Base-by-base conservation (phyloP, 2,888 invertebrate genomes). In the Hoplodrina ambigua region DNA sequence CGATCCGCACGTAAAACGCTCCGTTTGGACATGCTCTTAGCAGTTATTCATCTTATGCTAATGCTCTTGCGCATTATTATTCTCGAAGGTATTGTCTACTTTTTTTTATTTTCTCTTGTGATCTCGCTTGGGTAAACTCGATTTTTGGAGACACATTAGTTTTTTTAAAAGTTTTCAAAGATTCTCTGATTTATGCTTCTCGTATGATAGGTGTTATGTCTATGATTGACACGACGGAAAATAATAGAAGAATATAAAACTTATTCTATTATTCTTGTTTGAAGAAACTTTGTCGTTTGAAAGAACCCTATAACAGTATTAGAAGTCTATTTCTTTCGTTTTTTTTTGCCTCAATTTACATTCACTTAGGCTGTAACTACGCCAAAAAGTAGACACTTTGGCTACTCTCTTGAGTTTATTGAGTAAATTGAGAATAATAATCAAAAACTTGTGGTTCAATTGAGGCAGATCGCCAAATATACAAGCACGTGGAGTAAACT, bases 41-140 rank as follows among this genome's bases (percentile, higher is more conserved):
- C 53, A 57, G 50, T 60, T 71, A 64, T 70, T 77, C 64, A 70
- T 65, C 41, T 55, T 55, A 70, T 70, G 64, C 20, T 56, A 76
- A 76, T 76, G 10, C 11, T 49, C 15, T 44, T 19, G 19, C 55
- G 41, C 30, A 59, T 52, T 79, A 73, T 64, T 54, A 56, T 64
- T 56, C 52, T 11, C 2, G 5, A 62, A 57, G 50, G 41, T 57
- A 19, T 0, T 55, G 8, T n/a, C 20, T 46, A 2, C 5, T 56
- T 19, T 55, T n/a, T 6, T 0, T 57, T n/a, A 49, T 75, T 46
- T 70, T 57, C 5, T 13, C 10, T 20, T 17, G 13, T 17, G 13
- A 5, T 46, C 20, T n/a, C 20, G n/a, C 20, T 71, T 55, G 13
- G 3, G 30, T 20, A 11, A 30, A 56, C 56, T 30, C 44, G 6